phyloP scores from a whole-genome alignment of 2,113 vertebrate species.

The Etheostoma cragini region DNA sequence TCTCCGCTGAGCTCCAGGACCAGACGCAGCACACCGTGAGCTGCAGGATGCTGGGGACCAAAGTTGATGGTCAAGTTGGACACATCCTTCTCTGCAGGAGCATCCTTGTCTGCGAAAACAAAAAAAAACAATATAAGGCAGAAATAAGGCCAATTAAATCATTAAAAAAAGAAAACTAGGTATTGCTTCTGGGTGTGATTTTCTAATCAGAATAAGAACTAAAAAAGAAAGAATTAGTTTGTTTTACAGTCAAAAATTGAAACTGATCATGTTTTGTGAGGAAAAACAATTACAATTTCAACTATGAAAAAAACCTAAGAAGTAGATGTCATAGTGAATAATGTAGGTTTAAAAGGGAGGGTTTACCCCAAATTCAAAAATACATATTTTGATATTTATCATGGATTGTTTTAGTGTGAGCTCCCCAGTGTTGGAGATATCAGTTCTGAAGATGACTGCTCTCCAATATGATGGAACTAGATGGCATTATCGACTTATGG shows the following conservation, averaged over 20 bases:
- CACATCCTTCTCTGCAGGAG: constrained; percentile 84
- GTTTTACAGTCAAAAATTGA: not conserved
- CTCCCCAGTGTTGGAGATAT: too few species aligned
- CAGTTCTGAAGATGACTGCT: too few species aligned
- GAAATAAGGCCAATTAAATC: not conserved
- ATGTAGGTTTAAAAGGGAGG: not conserved
- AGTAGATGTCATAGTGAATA: not conserved
- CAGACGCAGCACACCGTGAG: constrained; percentile 93
- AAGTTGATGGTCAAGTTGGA: constrained; percentile 94
- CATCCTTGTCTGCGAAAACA: constrained; percentile 87
- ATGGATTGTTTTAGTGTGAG: too few species aligned
- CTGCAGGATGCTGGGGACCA: constrained; percentile 95
- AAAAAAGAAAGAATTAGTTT: not conserved
- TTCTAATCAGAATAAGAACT: not conserved
- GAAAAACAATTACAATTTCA: not conserved
- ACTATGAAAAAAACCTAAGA: not conserved
- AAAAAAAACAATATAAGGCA: not conserved
- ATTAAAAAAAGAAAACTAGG: not conserved
- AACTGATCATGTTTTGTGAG: not conserved
- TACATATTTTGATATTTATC: too few species aligned
- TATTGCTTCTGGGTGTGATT: not conserved
- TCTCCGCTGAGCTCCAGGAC: constrained; percentile 96
- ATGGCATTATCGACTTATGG: too few species aligned
- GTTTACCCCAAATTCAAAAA: too few species aligned
- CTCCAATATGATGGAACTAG: too few species aligned